Percentiles rank a stretch among this genome's conserved stretches.
Evolutionary conservation across 2,113 vertebrate genomes (phyloP).

Genomic region (Phoxinus phoxinus): DNA sequence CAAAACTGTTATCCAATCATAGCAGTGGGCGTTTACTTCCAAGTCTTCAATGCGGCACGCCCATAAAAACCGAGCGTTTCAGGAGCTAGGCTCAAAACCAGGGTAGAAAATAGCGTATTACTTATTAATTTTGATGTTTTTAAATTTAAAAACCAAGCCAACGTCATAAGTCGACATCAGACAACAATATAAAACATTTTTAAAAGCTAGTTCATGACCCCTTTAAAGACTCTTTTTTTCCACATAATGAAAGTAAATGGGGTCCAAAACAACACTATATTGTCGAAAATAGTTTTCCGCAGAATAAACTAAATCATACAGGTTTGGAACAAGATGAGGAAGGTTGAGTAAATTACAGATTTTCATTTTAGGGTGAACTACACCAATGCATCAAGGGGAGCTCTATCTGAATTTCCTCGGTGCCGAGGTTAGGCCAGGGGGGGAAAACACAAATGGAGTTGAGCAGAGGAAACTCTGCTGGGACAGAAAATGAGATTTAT

Average conservation of each 20-base stretch:
- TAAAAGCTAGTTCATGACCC: too few species aligned
- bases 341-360: neutral
- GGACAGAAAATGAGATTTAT: conserved; percentile 43
- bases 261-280: neutral
- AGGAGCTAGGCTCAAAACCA: too few species aligned
- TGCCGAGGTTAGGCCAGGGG: neutral
- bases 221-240: neutral
- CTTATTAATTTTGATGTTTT: too few species aligned
- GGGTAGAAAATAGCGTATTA: too few species aligned
- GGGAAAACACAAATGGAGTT: neutral
- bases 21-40: too few species aligned
- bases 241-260: neutral
- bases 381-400: neutral
- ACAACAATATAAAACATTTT: too few species aligned
- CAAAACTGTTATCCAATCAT: too few species aligned
- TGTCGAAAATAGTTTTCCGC: neutral
- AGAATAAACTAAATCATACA: neutral
- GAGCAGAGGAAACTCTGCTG: neutral
- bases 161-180: too few species aligned
- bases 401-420: neutral
- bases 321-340: neutral
- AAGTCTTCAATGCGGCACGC: too few species aligned
- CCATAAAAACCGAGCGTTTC: too few species aligned
- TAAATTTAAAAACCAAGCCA: too few species aligned
- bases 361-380: neutral